Conservation (phyloP, 2,797 vertebrate genomes). For the Girardinus metallicus region DNA sequence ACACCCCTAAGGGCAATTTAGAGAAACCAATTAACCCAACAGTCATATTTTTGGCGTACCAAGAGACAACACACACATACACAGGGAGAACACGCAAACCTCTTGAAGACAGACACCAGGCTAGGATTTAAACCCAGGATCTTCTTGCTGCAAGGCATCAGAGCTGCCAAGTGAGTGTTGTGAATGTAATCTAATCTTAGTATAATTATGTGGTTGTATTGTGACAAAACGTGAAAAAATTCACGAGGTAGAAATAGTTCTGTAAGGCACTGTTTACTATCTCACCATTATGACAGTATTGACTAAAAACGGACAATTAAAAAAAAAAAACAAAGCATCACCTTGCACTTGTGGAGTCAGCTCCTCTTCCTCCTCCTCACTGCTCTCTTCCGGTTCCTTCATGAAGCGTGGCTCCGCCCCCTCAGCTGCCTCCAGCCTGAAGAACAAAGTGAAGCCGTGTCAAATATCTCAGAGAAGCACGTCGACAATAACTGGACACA, state of each 20-base stretch:
- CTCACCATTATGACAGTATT: not conserved
- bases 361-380: slow-evolving; percentile 92
- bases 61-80: too few relatives aligned
- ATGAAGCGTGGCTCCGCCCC: slow-evolving; percentile 84
- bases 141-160: too few relatives aligned
- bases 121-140: too few relatives aligned
- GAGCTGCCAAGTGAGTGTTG: too few relatives aligned
- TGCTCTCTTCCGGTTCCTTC: slow-evolving; percentile 83
- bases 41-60: too few relatives aligned
- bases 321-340: slow-evolving; percentile 39
- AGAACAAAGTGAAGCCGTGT: slow-evolving; percentile 2
- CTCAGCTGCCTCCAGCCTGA: slow-evolving; percentile 89
- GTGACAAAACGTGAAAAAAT: not conserved
- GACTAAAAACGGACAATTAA: not conserved
- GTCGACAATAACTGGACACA: not conserved
- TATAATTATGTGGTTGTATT: not conserved
- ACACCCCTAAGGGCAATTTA: too few relatives aligned
- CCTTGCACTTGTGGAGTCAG: slow-evolving; percentile 92
- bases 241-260: not conserved
- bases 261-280: not conserved
- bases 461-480: not conserved
- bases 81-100: too few relatives aligned
- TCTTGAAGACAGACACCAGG: too few relatives aligned
- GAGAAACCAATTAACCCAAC: too few relatives aligned
- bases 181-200: not conserved